Evolutionary conservation across 2,888 invertebrate genomes (phyloP).

Genomic region (Heliconius cydno): DNA sequence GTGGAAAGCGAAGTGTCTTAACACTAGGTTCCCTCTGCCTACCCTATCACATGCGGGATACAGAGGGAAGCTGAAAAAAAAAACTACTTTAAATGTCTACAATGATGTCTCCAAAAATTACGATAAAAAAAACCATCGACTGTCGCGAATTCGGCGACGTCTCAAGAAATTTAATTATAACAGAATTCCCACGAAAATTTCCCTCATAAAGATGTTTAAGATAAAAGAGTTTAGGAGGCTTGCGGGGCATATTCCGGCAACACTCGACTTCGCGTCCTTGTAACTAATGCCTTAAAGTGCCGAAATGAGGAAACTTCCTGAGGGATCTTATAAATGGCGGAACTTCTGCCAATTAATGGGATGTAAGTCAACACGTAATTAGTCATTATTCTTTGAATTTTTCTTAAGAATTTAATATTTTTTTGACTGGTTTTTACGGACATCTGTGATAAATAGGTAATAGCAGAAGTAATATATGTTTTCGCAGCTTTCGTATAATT

Average conservation of each 20-base stretch:
- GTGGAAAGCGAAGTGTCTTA: too few relatives aligned
- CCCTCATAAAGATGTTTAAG: slow-evolving; percentile 50
- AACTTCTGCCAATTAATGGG: slow-evolving; percentile 31
- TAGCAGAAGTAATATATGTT: too few relatives aligned
- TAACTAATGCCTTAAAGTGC: slow-evolving; percentile 35
- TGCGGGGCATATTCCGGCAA: slow-evolving; percentile 44
- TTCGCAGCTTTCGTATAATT: too few relatives aligned
- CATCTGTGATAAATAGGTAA: not conserved
- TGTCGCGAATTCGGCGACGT: slow-evolving; percentile 59
- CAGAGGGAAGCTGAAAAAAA: too few relatives aligned
- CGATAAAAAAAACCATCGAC: slow-evolving; percentile 36
- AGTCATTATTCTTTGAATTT: slow-evolving; percentile 12
- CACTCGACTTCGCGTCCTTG: slow-evolving; percentile 35
- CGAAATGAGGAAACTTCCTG: slow-evolving; percentile 34
- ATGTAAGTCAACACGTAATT: slow-evolving; percentile 35
- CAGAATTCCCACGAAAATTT: slow-evolving; percentile 70
- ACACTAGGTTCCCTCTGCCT: not conserved
- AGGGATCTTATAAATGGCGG: slow-evolving; percentile 29
- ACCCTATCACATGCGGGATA: not conserved
- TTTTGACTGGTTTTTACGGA: not conserved
- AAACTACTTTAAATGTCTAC: not conserved
- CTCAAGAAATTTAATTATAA: slow-evolving; percentile 72
- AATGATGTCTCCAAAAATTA: too few relatives aligned
- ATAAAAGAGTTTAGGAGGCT: slow-evolving; percentile 30
- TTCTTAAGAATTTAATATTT: not conserved